Percentiles rank a stretch among this genome's conserved stretches.
Conservation (phyloP, 1,140 invertebrate species). For the Drosophila nigromelanica region DNA sequence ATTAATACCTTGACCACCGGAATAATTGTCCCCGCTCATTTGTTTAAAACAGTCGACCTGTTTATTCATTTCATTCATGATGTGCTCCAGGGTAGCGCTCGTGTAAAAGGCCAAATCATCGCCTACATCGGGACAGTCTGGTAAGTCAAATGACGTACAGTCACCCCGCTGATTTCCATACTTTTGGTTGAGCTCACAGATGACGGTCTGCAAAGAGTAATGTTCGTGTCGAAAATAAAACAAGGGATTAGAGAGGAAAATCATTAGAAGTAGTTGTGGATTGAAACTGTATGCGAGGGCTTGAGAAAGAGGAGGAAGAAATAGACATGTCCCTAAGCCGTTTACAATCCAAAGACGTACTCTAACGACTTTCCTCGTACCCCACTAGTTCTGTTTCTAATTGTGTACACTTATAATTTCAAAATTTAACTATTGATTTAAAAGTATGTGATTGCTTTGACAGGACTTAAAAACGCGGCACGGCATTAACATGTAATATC, state of each 20-base stretch:
- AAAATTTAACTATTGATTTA: conserved; percentile 20
- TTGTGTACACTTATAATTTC: neutral
- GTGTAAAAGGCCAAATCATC: conserved; percentile 69
- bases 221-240: conserved; percentile 5
- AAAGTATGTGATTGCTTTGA: neutral
- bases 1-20: conserved; percentile 32
- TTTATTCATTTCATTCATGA: conserved; percentile 61
- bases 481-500: conserved; percentile 33
- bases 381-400: neutral
- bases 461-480: neutral
- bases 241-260: conserved; percentile 44
- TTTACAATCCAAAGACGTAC: conserved; percentile 28
- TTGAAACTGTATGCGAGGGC: conserved; percentile 11
- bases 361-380: conserved; percentile 53
- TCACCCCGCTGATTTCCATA: conserved; percentile 40
- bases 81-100: conserved; percentile 62
- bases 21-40: conserved; percentile 34
- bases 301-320: conserved; percentile 29
- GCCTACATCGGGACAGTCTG: conserved; percentile 48
- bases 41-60: conserved; percentile 55
- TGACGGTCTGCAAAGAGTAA: conserved; percentile 38
- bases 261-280: conserved; percentile 47
- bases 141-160: conserved; percentile 24
- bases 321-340: conserved; percentile 14
- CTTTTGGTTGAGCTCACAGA: conserved; percentile 56